These are phyloP conservation scores for Ridgeia piscesae DNA, from an alignment of 1,140 invertebrate genomes.

Conservation along the genomic window DNA sequence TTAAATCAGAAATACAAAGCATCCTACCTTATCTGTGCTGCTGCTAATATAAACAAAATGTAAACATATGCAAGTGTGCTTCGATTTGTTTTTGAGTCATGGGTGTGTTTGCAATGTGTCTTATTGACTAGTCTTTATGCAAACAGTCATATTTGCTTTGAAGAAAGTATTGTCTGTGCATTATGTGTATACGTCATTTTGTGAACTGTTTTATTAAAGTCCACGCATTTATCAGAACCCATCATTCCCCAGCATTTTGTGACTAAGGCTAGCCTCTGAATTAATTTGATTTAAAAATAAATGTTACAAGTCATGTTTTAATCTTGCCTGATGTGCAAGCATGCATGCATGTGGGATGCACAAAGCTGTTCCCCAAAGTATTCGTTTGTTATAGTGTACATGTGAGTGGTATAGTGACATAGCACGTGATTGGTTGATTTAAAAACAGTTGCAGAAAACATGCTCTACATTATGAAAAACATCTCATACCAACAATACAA, in stretches of 20 bases:
- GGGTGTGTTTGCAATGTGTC: neutral
- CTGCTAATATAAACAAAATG: too few relatives aligned
- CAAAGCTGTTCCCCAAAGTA: too few relatives aligned
- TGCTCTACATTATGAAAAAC: too few relatives aligned
- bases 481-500: too few relatives aligned
- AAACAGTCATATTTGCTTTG: neutral
- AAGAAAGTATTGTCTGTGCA: neutral
- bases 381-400: too few relatives aligned
- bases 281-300: neutral
- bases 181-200: neutral
- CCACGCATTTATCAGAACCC: neutral
- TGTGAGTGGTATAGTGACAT: too few relatives aligned
- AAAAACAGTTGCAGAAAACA: too few relatives aligned
- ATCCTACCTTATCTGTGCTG: neutral
- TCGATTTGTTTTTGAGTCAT: neutral
- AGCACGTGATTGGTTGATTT: too few relatives aligned
- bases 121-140: neutral
- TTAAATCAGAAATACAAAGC: neutral
- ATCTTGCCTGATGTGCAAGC: neutral
- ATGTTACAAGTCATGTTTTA: neutral
- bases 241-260: neutral
- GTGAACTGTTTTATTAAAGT: neutral
- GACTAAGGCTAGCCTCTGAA: too few relatives aligned
- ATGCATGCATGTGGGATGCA: neutral
- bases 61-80: neutral